Evolutionary conservation across 2,797 vertebrate genomes (phyloP).

Genomic region (Aratinga solstitialis): DNA sequence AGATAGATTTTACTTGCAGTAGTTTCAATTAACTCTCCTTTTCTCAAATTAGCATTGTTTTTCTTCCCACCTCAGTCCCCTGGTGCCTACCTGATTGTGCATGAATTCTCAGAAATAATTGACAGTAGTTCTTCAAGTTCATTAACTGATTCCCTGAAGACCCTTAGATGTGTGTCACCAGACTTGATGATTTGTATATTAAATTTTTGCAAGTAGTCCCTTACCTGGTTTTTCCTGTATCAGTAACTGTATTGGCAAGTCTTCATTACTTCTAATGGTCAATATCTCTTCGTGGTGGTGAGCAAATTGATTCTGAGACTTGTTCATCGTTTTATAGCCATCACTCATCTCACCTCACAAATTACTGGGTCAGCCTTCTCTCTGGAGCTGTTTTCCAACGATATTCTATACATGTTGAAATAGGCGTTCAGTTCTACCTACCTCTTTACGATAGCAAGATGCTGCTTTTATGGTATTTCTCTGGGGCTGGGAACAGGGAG

Average conservation of each 20-base stretch:
- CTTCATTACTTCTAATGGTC: constrained; percentile 19
- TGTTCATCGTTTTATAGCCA: neutral
- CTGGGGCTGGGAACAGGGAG: neutral
- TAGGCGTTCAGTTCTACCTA: neutral
- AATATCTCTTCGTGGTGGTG: neutral
- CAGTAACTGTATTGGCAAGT: constrained; percentile 58
- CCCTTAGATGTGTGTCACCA: constrained; percentile 55
- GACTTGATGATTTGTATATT: constrained; percentile 66
- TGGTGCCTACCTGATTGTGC: constrained; percentile 44
- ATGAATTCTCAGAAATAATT: constrained; percentile 75
- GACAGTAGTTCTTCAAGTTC: constrained; percentile 66
- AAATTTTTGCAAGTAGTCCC: constrained; percentile 68
- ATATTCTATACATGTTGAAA: neutral
- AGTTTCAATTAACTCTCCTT: neutral
- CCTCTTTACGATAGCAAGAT: neutral
- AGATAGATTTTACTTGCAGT: neutral
- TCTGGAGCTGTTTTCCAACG: neutral
- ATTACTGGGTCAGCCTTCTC: neutral
- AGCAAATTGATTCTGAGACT: neutral
- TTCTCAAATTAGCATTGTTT: neutral
- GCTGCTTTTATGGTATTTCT: neutral
- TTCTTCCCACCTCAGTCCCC: neutral
- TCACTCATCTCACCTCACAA: neutral
- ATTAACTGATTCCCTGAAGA: constrained; percentile 69
- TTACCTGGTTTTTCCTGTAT: constrained; percentile 52